Percentiles rank a stretch among this genome's conserved stretches.
Conservation (phyloP, 2,113 vertebrate genomes). For the Percina caprodes region DNA sequence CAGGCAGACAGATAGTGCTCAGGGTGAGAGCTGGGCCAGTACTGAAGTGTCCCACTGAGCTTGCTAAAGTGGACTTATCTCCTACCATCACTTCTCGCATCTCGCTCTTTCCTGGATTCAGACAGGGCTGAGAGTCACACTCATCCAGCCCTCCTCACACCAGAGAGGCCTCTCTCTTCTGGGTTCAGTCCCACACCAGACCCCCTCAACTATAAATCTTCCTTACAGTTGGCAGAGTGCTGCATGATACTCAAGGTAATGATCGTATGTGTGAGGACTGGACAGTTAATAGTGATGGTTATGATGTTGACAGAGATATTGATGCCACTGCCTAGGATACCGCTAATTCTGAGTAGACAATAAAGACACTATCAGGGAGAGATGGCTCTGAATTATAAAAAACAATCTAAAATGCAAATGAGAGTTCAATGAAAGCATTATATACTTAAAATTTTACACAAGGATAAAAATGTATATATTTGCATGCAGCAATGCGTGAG, state of each 20-base stretch:
- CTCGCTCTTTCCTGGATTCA: conserved; percentile 55
- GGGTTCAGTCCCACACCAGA: conserved; percentile 50
- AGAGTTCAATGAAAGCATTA: neutral
- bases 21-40: conserved; percentile 44
- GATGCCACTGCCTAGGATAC: neutral
- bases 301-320: conserved; percentile 18
- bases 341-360: neutral
- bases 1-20: conserved; percentile 45
- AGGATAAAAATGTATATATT: neutral
- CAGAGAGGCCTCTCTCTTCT: conserved; percentile 50
- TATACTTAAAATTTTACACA: neutral
- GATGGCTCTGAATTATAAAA: neutral
- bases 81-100: conserved; percentile 34
- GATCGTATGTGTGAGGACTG: conserved; percentile 4
- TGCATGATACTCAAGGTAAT: conserved; percentile 37
- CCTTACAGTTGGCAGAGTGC: conserved; percentile 38
- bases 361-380: neutral
- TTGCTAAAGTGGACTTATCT: conserved; percentile 73
- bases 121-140: conserved; percentile 58
- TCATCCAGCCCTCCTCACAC: conserved; percentile 44
- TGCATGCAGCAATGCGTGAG: conserved; percentile 17
- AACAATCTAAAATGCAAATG: neutral
- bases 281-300: conserved; percentile 6
- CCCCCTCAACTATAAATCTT: conserved; percentile 32
- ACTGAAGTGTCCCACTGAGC: conserved; percentile 70